Percentiles rank a stretch among this genome's conserved stretches.
Conservation (phyloP, 1,140 invertebrate species). For the Cylas formicarius region DNA sequence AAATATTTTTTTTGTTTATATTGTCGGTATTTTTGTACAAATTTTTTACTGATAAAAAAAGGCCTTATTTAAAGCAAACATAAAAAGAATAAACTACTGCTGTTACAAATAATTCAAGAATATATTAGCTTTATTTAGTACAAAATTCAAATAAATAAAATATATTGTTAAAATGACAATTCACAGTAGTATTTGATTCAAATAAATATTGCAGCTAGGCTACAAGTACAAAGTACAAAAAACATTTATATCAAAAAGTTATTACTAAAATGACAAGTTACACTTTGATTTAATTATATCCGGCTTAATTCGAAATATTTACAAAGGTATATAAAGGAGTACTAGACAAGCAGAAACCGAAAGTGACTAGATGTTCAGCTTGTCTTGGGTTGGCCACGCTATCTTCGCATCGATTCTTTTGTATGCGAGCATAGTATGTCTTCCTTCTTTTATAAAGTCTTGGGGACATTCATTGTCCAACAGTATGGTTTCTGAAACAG, state of each 20-base stretch:
- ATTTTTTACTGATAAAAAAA: too few species aligned
- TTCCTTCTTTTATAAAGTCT: constrained; percentile 61
- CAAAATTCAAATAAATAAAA: constrained; percentile 11
- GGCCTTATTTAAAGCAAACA: too few species aligned
- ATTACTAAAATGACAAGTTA: constrained; percentile 3
- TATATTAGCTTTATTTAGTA: constrained; percentile 22
- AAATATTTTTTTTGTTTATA: too few species aligned
- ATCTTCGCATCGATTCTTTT: constrained; percentile 94
- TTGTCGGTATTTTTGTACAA: too few species aligned
- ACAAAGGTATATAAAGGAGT: constrained; percentile 7
- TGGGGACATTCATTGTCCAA: constrained; percentile 86
- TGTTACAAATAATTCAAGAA: constrained; percentile 16
- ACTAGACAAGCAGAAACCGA: constrained; percentile 8
- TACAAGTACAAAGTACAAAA: constrained; percentile 14
- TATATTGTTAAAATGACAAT: constrained; percentile 18
- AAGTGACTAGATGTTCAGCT: constrained; percentile 34
- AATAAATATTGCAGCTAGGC: constrained; percentile 9
- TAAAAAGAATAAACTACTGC: constrained; percentile 6
- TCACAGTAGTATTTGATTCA: constrained; percentile 15
- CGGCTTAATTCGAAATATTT: constrained; percentile 5
- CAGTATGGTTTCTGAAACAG: constrained; percentile 76
- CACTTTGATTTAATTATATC: constrained; percentile 3
- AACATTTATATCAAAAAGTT: constrained; percentile 19
- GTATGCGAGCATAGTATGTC: constrained; percentile 86
- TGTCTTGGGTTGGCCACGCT: constrained; percentile 75